Evolutionary conservation across 2,797 vertebrate genomes (phyloP).

Genomic region (Chaenodraco wilsoni): DNA sequence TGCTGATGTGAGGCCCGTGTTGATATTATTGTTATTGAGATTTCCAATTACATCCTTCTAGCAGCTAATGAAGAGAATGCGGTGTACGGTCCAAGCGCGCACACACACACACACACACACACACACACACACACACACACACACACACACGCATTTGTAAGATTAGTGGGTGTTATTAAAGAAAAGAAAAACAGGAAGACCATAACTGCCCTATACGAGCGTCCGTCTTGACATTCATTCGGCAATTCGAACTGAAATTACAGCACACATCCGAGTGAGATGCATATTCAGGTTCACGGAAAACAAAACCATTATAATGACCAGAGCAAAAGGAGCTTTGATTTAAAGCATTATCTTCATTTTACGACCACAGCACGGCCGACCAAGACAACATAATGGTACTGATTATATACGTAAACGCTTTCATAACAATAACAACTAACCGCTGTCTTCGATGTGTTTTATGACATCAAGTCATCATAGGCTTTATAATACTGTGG

Average conservation of each 20-base stretch:
- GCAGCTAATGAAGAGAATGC: slow-evolving; percentile 42
- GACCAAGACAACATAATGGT: not conserved
- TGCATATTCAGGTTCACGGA: slow-evolving; percentile 8
- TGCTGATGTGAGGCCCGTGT: slow-evolving; percentile 46
- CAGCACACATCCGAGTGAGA: slow-evolving; percentile 7
- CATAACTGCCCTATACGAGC: slow-evolving; percentile 5
- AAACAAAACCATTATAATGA: slow-evolving; percentile 14
- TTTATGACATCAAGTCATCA: slow-evolving; percentile 4
- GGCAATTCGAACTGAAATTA: slow-evolving; percentile 34
- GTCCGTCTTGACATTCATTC: slow-evolving; percentile 19
- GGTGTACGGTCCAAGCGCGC: not conserved
- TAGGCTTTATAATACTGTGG: not conserved
- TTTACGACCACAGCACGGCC: slow-evolving; percentile 24
- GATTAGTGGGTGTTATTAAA: slow-evolving; percentile 48
- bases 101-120: no score
- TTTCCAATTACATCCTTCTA: slow-evolving; percentile 68
- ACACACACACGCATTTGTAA: slow-evolving; percentile 7
- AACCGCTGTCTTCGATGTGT: slow-evolving; percentile 6
- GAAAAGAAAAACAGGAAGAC: slow-evolving; percentile 2
- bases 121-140: not conserved
- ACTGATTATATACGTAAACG: slow-evolving; percentile 2
- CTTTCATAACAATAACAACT: not conserved
- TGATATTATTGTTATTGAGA: slow-evolving; percentile 68
- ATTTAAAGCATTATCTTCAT: slow-evolving; percentile 10
- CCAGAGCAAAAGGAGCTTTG: slow-evolving; percentile 22